Evolutionary conservation across 2,797 vertebrate species (phyloP), one percentile per base, ranked within the genome.

Genomic region (Acomys russatus): DNA sequence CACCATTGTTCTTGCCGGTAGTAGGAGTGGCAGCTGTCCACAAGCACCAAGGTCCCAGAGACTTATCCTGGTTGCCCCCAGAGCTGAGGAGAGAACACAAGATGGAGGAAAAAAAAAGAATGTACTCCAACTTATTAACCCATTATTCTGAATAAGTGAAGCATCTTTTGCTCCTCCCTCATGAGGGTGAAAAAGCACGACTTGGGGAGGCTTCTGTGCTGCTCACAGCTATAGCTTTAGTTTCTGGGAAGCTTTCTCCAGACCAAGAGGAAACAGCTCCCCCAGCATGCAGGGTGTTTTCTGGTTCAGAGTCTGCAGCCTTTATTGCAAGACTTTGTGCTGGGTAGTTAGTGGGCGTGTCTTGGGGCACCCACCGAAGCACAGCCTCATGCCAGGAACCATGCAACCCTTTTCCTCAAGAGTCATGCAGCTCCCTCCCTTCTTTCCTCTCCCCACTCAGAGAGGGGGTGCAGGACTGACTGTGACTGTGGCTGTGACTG

Each of bases 91-190:
- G 22, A 33, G 23, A 71, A 79, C 35, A 44, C 64, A 94, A 86
- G 79, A 28, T 94, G 88, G 30, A 56, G 23, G 12, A 59, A 68
- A 76, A 54, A 35, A 33, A 30, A 33, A n/a, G n/a, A 79, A 61
- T 9, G 2, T 71, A 66, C 28, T 59, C 9, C 76, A 54, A 44
- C 59, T 83, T 64, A 86, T 28, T 85, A 76, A 49, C 11, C 73
- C 61, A 6, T 88, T 91, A 71, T 96, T 80, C 88, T 78, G 70
- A 78, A 82, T 82, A 92, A 96, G 70, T 49, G 76, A 73, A 28
- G 61, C 56, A 28, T 22, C 90, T 76, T 61, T 20, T 3, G 23
- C 59, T 80, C 44, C 63, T 96, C 70, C 64, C 76, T 74, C 14
- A 59, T 38, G 70, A 82, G 85, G n/a, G 33, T n/a, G 10, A 92